These are phyloP conservation scores for Hirundichthys speculiger DNA, from an alignment of 2,113 vertebrate genomes.

Conservation along the genomic window DNA sequence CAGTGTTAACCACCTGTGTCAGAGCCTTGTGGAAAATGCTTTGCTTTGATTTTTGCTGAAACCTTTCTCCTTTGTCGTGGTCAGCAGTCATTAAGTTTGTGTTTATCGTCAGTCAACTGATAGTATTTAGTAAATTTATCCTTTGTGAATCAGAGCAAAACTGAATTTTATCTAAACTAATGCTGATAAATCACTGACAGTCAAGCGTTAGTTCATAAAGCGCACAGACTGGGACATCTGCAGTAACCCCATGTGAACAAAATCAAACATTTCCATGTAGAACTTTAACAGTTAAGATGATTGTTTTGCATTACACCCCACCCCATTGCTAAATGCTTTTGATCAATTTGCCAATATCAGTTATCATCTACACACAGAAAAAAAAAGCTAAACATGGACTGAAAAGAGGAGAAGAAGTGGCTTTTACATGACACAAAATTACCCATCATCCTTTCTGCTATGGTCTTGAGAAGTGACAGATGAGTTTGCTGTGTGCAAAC, in stretches of 20 bases:
- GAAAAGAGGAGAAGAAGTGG: conserved; percentile 48
- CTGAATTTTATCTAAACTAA: background rate
- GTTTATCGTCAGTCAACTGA: background rate
- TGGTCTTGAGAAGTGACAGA: conserved; percentile 18
- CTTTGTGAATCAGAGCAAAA: background rate
- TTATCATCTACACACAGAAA: conserved; percentile 39
- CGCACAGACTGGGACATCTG: conserved; percentile 30
- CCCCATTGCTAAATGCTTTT: conserved; percentile 54
- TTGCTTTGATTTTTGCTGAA: no score
- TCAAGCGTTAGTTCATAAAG: conserved; percentile 4
- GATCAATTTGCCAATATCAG: conserved; percentile 39
- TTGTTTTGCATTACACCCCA: conserved; percentile 36
- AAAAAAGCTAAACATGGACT: conserved; percentile 40
- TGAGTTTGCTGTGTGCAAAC: conserved; percentile 28
- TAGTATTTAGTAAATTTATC: background rate
- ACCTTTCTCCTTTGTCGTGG: no score
- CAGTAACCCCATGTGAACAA: conserved; percentile 32
- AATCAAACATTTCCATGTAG: background rate
- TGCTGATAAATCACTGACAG: background rate
- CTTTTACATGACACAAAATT: conserved; percentile 61
- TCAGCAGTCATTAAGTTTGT: background rate
- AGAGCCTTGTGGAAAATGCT: no score
- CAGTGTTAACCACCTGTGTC: no score
- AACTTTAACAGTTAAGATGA: background rate
- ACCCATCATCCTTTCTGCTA: conserved; percentile 46